A percentile compares a stretch with the other conserved stretches of the same genome.
Conservation (phyloP, 1,140 invertebrate genomes). For the Nebria ingens region DNA sequence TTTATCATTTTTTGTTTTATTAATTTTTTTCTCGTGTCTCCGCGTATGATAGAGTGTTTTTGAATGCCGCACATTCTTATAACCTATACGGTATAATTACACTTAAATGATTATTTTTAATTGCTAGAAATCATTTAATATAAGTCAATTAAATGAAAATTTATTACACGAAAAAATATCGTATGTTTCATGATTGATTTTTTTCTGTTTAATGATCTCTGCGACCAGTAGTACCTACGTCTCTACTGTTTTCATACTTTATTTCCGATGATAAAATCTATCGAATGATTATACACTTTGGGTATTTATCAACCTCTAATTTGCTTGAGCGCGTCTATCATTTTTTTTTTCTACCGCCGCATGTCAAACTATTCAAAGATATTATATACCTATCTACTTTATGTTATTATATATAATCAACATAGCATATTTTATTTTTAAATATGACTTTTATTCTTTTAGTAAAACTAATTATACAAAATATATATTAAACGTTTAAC, state of each 20-base stretch:
- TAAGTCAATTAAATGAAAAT: constrained; percentile 10
- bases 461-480: no score
- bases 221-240: no score
- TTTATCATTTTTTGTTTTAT: neutral
- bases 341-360: no score
- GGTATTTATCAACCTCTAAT: neutral
- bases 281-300: neutral
- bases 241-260: neutral
- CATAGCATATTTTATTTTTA: no score
- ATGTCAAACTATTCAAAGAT: no score
- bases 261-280: neutral
- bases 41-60: neutral
- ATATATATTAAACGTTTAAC: no score
- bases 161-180: neutral
- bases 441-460: no score
- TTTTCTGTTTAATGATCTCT: neutral
- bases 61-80: neutral
- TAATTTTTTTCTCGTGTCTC: neutral
- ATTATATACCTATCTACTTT: no score
- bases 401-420: no score
- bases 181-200: neutral
- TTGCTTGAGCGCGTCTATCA: no score
- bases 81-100: constrained; percentile 3
- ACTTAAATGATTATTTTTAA: constrained; percentile 10
- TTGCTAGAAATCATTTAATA: constrained; percentile 9